phyloP scores from a whole-genome alignment of 2,797 vertebrate species.

The Propithecus deckenii region DNA sequence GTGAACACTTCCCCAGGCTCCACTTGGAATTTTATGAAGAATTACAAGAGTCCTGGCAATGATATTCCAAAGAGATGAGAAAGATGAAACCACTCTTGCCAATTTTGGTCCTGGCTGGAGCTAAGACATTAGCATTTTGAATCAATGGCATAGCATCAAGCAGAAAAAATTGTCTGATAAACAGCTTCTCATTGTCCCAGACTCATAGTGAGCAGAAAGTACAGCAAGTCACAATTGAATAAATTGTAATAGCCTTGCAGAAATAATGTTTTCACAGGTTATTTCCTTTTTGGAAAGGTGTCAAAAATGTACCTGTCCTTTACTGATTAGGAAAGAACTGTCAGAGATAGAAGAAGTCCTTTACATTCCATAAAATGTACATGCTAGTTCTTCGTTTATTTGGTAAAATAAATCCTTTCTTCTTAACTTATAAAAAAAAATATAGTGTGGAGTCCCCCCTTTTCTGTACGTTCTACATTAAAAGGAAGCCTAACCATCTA shows the following conservation, averaged over 20 bases:
- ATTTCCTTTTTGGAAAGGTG: background rate
- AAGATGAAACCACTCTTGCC: background rate
- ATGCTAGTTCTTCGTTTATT: background rate
- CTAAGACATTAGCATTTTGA: slow-evolving; percentile 16
- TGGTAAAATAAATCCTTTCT: background rate
- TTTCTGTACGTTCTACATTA: background rate
- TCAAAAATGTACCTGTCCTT: background rate
- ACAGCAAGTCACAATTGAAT: background rate
- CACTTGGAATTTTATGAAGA: background rate
- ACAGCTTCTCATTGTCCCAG: background rate
- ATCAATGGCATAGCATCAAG: background rate
- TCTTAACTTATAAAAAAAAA: background rate
- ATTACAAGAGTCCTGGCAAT: background rate
- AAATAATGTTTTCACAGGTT: background rate
- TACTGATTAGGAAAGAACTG: background rate
- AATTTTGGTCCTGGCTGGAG: background rate
- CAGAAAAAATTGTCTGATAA: background rate
- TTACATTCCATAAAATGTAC: background rate
- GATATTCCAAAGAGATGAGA: background rate
- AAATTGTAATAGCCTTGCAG: background rate
- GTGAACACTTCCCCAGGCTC: background rate
- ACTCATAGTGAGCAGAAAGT: background rate
- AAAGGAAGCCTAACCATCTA: background rate
- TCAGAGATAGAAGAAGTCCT: background rate
- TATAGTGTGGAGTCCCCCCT: background rate